Evolutionary conservation across 2,113 vertebrate genomes (phyloP).

Genomic region (Gyps fulvus): DNA sequence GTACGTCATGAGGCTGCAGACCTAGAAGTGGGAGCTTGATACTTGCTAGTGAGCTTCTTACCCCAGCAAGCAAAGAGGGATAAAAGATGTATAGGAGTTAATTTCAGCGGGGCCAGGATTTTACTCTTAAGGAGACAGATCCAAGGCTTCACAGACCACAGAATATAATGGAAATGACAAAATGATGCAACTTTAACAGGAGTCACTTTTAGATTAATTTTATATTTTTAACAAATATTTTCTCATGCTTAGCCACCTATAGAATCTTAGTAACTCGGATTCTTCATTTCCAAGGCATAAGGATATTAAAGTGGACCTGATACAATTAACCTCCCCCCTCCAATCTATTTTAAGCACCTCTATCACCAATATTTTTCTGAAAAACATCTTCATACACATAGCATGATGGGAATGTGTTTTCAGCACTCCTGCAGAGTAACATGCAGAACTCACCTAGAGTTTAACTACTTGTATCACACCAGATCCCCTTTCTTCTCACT

Average conservation of each 20-base stretch:
- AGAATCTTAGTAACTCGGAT: not conserved
- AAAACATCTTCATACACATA: not conserved
- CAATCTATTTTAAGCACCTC: not conserved
- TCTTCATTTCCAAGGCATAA: not conserved
- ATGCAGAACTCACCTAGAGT: not conserved
- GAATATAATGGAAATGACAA: not conserved
- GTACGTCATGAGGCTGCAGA: not conserved
- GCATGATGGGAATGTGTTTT: not conserved
- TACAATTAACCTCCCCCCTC: not conserved
- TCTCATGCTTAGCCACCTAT: not conserved
- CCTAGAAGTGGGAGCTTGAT: not conserved
- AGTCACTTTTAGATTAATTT: not conserved
- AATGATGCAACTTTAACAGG: not conserved
- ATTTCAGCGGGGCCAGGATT: not conserved
- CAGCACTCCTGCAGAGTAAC: conserved; percentile 20
- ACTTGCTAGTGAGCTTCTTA: not conserved
- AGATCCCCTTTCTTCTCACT: not conserved
- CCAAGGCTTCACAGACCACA: not conserved
- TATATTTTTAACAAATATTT: not conserved
- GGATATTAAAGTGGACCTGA: not conserved
- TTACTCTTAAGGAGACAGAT: not conserved
- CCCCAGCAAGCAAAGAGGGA: not conserved
- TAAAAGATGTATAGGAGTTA: not conserved
- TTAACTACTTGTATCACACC: not conserved
- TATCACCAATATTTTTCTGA: not conserved